Evolutionary conservation across 2,888 invertebrate genomes (phyloP).

Genomic region (Eristalis intricaria): DNA sequence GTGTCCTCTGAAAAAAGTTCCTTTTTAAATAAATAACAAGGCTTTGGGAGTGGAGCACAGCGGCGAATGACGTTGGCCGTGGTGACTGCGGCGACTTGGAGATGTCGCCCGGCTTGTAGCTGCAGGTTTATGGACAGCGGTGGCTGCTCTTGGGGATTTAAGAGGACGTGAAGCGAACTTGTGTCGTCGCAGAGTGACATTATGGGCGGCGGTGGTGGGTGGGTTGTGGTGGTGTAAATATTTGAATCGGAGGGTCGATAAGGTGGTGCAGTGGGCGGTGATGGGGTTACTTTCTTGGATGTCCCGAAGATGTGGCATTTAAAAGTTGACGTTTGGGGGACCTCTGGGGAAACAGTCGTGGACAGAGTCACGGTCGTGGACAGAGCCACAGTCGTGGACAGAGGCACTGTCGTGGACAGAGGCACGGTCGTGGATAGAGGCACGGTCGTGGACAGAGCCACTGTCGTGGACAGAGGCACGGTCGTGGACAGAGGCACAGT

Average conservation of each 20-base stretch:
- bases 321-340: not conserved
- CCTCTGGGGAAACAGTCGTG: no score
- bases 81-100: not conserved
- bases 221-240: not conserved
- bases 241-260: not conserved
- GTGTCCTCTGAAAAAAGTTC: no score
- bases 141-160: conserved; percentile 4
- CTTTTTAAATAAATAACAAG: conserved; percentile 45
- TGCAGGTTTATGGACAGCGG: conserved; percentile 13
- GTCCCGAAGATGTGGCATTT: not conserved
- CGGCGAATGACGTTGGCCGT: not conserved
- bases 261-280: conserved; percentile 9
- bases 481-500: no score
- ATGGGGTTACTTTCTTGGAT: no score
- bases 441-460: no score
- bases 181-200: conserved; percentile 3
- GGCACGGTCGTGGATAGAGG: no score
- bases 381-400: no score
- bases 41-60: not conserved
- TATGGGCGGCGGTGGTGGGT: not conserved
- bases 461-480: no score
- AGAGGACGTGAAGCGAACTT: not conserved
- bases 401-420: no score
- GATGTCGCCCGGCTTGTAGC: not conserved
- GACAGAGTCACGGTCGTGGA: not conserved